Evolutionary conservation across 2,888 invertebrate species (phyloP), one percentile per base, ranked within the genome.

Genomic region (Ceriagrion tenellum): DNA sequence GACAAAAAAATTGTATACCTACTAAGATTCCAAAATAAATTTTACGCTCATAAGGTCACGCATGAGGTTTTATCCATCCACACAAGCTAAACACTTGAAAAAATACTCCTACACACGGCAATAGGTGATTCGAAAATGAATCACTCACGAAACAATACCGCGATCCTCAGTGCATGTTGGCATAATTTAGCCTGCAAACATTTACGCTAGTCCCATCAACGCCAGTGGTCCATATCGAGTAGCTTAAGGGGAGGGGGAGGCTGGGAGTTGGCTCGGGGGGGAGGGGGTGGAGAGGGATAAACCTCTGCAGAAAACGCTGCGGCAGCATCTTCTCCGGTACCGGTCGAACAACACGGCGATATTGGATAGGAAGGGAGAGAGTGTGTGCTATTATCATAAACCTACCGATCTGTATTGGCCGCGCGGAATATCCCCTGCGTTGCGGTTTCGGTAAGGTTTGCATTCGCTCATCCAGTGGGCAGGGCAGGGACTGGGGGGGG

Each of bases 371-470:
- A 47, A 47, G 47, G 47, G 47, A 47, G 47, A 47, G 47, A 81
- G 81, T 18, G 81, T 16, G 35, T 81, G 35, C 81, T 81, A 81
- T 81, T 81, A 81, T 81, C 81, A 81, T 81, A 81, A 30, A 35
- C 12, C 81, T 35, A 35, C 81, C 30, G 35, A 81, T 81, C 81
- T 16, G 81, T 81, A 81, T 81, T 81, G 81, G 81, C 35, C 81
- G 12, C 35, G 35, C 35, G 81, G 81, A 81, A 81, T 81, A 81
- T 35, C 30, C 81, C 81, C 6, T 81, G 35, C 81, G 81, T 18
- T 81, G 81, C 81, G 81, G 81, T 81, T 81, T 81, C 13, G 35
- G 81, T 81, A 12, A 13, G 81, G 35, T 81, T 81, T 81, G 81
- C 35, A 35, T 81, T 81, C 30, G 26, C 35, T 81, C 18, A 81